Evolutionary conservation across 1,140 invertebrate genomes (phyloP), one percentile per base, ranked within the genome.

Genomic region (Caenorhabditis latens): DNA sequence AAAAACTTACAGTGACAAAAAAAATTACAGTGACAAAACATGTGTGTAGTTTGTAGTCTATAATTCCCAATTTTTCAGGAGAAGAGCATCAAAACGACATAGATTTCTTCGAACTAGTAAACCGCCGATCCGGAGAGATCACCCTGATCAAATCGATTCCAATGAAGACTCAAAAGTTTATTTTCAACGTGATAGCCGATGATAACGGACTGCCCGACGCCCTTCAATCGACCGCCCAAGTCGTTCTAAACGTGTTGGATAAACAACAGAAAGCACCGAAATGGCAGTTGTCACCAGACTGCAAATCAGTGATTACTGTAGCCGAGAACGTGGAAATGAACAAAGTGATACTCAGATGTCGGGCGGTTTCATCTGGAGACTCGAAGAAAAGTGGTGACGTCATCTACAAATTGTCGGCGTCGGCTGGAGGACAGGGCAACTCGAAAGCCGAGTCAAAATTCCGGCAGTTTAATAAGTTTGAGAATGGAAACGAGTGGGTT

Each of bases 131-230:
- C 16, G 91, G 90, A 14, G 91, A 91, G 71, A 88, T 92, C 84
- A 86, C 86, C 13, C 71, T 91, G 16, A 61, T 86, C 8, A 86
- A 89, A 55, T n/a, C 24, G n/a, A 87, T 92, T 43, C 91, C 91
- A 1, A 14, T 89, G 40, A 9, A 88, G 65, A 89, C 89, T 24
- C 43, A 63, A 58, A 88, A 90, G 42, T 90, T 92, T 55, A 55
- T 88, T 11, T 92, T 92, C 61, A 88, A 84, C 21, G 90, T 92
- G 11, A 75, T 90, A 5, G 91, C 91, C 19, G 90, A 87, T 40
- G 91, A 92, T 83, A 92, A 92, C 85, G 91, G 91, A n/a, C 50
- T 85, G 4, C 91, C 90, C 40, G 88, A 90, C n/a, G 9, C 90
- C 16, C 85, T 86, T 40, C 87, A 87, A 32, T 87, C 86, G 2